Evolutionary conservation across 92 coral and sea anemone species (phyloP).

Genomic region (Palythoa grandis): DNA sequence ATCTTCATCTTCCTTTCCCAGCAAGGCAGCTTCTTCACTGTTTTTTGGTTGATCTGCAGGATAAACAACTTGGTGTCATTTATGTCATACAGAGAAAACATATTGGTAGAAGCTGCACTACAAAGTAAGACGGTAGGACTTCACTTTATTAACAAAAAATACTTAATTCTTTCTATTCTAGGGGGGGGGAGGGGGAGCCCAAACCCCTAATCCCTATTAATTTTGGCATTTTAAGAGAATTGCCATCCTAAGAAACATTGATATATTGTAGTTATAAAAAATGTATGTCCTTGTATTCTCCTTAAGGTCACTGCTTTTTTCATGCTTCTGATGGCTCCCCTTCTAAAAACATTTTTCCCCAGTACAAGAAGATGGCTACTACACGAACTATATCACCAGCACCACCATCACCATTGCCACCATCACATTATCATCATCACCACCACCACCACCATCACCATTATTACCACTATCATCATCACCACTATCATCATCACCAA

Average conservation of each 20-base stretch:
- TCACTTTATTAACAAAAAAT: not conserved
- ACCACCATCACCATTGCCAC: not conserved
- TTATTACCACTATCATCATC: not conserved
- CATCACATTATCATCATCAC: not conserved
- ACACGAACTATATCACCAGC: not conserved
- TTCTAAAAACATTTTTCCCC: no score
- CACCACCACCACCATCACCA: not conserved
- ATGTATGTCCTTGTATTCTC: no score
- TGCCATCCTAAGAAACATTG: no score
- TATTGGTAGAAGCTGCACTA: not conserved
- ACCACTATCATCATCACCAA: not conserved
- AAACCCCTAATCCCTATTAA: no score
- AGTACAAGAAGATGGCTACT: no score
- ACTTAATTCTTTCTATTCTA: not conserved
- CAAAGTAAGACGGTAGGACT: not conserved
- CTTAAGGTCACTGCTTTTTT: no score
- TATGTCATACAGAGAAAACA: not conserved
- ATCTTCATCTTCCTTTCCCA: not conserved
- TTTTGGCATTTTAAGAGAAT: no score
- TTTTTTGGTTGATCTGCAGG: not conserved
- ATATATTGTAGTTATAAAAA: no score
- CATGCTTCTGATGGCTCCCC: no score
- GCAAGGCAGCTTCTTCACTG: slow-evolving; percentile 7
- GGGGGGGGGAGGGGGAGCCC: no score
- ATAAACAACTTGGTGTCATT: not conserved